Conservation (phyloP, 1,140 invertebrate genomes). For the Drosophila trapezifrons region DNA sequence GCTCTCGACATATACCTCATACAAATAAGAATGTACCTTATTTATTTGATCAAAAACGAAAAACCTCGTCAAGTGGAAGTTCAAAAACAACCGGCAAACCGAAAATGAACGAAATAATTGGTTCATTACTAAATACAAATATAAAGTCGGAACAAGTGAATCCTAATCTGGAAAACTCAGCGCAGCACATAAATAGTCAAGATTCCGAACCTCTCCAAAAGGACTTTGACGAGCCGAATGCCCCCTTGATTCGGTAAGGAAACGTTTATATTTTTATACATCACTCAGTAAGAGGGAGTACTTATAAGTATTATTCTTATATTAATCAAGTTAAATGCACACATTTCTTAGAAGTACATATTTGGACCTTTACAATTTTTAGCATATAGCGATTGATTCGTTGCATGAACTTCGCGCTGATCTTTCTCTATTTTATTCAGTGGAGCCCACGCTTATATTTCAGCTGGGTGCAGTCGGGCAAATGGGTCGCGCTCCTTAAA, state of each 20-base stretch:
- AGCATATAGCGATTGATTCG: no score
- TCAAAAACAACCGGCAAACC: not conserved
- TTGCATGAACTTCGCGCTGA: no score
- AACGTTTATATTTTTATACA: not conserved
- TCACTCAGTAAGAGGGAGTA: not conserved
- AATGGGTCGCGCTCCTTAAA: no score
- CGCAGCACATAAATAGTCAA: not conserved
- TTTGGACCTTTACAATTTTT: no score
- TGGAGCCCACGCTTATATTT: no score
- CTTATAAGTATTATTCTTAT: no score
- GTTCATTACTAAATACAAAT: not conserved
- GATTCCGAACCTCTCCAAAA: not conserved
- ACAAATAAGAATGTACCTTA: not conserved
- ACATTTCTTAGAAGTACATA: no score
- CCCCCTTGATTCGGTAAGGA: not conserved
- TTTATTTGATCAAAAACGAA: not conserved
- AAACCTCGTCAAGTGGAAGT: not conserved
- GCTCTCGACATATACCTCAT: not conserved
- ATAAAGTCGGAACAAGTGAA: not conserved
- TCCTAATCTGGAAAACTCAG: not conserved
- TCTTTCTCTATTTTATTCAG: no score
- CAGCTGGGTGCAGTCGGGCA: no score
- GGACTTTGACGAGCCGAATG: not conserved
- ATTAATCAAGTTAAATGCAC: no score
- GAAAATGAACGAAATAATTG: not conserved